phyloP scores from a whole-genome alignment of 2,113 vertebrate genomes.

The Syngnathoides biaculeatus region DNA sequence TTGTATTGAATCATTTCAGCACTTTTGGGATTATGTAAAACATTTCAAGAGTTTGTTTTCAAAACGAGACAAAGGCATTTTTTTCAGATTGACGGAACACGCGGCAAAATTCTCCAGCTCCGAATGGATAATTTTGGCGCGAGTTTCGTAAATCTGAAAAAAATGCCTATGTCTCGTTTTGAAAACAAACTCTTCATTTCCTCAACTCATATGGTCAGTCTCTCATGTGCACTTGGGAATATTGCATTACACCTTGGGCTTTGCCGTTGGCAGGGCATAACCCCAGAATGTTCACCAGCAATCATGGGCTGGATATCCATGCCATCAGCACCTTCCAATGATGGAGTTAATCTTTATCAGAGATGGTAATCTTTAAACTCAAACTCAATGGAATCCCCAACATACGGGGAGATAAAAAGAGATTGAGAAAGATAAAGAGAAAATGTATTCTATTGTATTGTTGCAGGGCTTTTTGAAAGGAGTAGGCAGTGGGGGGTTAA shows the following conservation, averaged over 20 bases:
- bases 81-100: too few relatives aligned
- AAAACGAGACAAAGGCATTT: too few relatives aligned
- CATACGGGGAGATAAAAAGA: slow-evolving; percentile 10
- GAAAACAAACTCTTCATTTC: too few relatives aligned
- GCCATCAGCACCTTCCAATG: slow-evolving; percentile 58
- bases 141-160: too few relatives aligned
- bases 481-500: slow-evolving; percentile 39
- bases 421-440: neutral
- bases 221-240: neutral
- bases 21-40: neutral
- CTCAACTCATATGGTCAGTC: neutral
- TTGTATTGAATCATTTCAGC: neutral
- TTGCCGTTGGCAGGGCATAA: slow-evolving; percentile 20
- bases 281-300: slow-evolving; percentile 6
- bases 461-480: neutral
- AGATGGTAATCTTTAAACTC: slow-evolving; percentile 79
- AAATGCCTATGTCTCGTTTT: too few relatives aligned
- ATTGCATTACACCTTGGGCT: neutral
- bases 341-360: slow-evolving; percentile 89
- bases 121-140: too few relatives aligned
- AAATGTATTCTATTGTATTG: slow-evolving; percentile 14
- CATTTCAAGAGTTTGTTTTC: too few relatives aligned
- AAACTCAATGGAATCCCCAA: slow-evolving; percentile 68
- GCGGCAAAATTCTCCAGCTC: too few relatives aligned
- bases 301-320: slow-evolving; percentile 42